Evolutionary conservation across 2,888 invertebrate genomes (phyloP).

Genomic region (Cerastoderma edule): DNA sequence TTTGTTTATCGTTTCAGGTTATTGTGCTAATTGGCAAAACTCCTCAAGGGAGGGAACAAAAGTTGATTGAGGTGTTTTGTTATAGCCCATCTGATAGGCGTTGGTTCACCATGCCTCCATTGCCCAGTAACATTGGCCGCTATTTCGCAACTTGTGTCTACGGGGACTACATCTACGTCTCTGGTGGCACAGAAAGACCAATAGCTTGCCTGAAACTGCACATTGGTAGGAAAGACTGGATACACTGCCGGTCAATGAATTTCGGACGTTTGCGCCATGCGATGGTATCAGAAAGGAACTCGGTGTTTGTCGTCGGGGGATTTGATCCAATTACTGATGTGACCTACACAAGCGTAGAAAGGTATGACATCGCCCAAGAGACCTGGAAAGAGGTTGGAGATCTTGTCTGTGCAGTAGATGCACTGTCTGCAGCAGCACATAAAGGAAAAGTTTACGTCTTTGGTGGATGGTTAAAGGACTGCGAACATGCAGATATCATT

Average conservation of each 20-base stretch:
- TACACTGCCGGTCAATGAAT: constrained; percentile 63
- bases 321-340: constrained; percentile 62
- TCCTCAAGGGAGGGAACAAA: constrained; percentile 60
- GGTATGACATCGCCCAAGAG: constrained; percentile 60
- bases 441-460: constrained; percentile 62
- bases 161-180: constrained; percentile 62
- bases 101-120: constrained; percentile 64
- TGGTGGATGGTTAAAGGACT: constrained; percentile 61
- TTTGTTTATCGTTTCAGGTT: constrained; percentile 46
- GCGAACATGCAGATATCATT: constrained; percentile 59
- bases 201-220: constrained; percentile 60
- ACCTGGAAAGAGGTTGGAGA: constrained; percentile 63
- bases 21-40: constrained; percentile 62
- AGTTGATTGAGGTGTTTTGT: constrained; percentile 59
- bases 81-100: constrained; percentile 56
- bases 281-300: constrained; percentile 56
- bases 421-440: constrained; percentile 55
- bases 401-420: constrained; percentile 58
- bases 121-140: constrained; percentile 59
- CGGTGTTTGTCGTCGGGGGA: constrained; percentile 60
- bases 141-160: constrained; percentile 62
- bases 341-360: constrained; percentile 59
- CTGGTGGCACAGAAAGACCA: constrained; percentile 60
- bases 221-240: constrained; percentile 58
- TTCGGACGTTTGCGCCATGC: constrained; percentile 59